Conservation (phyloP, 2,888 invertebrate genomes). For the Bedellia somnulentella region DNA sequence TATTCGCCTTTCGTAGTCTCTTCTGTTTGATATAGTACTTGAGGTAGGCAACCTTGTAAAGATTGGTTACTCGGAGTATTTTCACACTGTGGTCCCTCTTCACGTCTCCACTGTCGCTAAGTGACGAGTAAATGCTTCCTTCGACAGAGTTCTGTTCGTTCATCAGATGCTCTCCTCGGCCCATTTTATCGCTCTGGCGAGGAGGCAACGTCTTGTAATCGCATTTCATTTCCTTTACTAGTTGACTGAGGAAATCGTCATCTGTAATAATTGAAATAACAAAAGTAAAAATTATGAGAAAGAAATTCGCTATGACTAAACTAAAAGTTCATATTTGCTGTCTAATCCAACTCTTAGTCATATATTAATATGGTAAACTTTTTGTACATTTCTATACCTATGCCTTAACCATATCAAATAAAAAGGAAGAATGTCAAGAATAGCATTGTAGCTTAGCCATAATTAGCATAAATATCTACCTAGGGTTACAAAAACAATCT, state of each 20-base stretch:
- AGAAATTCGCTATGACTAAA: too few relatives aligned
- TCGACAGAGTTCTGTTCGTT: slow-evolving; percentile 16
- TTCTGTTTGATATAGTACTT: slow-evolving; percentile 44
- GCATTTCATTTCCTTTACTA: slow-evolving; percentile 28
- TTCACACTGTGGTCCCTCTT: slow-evolving; percentile 35
- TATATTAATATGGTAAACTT: too few relatives aligned
- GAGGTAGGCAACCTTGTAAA: slow-evolving; percentile 43
- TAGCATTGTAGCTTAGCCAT: too few relatives aligned
- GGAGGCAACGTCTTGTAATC: slow-evolving; percentile 19
- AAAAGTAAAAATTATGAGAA: too few relatives aligned
- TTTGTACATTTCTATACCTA: too few relatives aligned
- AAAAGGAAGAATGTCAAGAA: too few relatives aligned
- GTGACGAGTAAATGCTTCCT: slow-evolving; percentile 26
- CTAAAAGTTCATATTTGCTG: too few relatives aligned
- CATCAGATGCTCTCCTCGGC: slow-evolving; percentile 17
- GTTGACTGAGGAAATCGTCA: slow-evolving; percentile 24
- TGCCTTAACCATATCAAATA: too few relatives aligned
- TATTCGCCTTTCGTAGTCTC: slow-evolving; percentile 29
- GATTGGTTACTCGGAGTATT: slow-evolving; percentile 44
- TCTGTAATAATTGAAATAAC: slow-evolving; percentile 20
- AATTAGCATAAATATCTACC: too few relatives aligned
- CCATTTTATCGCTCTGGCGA: slow-evolving; percentile 16
- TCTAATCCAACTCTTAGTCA: too few relatives aligned
- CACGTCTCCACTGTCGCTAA: slow-evolving; percentile 19
- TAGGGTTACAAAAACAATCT: too few relatives aligned